Conservation (phyloP, 2,888 invertebrate species). For the Sinotaia quadrata region DNA sequence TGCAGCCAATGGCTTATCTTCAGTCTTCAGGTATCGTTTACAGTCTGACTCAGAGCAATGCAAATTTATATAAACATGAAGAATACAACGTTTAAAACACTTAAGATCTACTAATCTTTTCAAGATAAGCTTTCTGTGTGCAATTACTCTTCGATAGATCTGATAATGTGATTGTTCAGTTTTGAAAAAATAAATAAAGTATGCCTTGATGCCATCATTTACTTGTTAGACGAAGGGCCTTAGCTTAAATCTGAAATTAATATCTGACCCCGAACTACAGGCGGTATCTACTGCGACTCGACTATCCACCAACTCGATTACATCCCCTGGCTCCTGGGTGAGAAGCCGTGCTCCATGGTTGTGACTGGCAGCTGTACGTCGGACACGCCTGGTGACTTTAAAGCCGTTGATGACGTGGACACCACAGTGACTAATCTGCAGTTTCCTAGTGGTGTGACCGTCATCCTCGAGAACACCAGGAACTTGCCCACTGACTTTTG, state of each 20-base stretch:
- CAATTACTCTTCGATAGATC: too few species aligned
- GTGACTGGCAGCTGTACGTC: slow-evolving; percentile 30
- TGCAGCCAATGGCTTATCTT: slow-evolving; percentile 30
- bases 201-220: too few species aligned
- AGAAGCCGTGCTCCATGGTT: slow-evolving; percentile 36
- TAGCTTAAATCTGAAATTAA: too few species aligned
- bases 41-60: neutral
- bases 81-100: too few species aligned
- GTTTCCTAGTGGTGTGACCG: slow-evolving; percentile 32
- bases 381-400: neutral
- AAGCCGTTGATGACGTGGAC: slow-evolving; percentile 31
- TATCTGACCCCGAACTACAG: too few species aligned
- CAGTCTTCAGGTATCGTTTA: slow-evolving; percentile 33
- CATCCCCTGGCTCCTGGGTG: slow-evolving; percentile 39
- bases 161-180: too few species aligned
- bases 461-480: slow-evolving; percentile 28
- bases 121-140: too few species aligned
- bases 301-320: slow-evolving; percentile 42
- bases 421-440: slow-evolving; percentile 25
- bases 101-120: too few species aligned
- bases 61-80: too few species aligned
- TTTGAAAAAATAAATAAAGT: too few species aligned
- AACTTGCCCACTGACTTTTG: slow-evolving; percentile 9
- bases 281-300: slow-evolving; percentile 43
- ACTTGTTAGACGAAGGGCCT: too few species aligned